These are phyloP conservation scores for Ariolimax columbianus DNA, from an alignment of 2,888 invertebrate species.

Conservation along the genomic window DNA sequence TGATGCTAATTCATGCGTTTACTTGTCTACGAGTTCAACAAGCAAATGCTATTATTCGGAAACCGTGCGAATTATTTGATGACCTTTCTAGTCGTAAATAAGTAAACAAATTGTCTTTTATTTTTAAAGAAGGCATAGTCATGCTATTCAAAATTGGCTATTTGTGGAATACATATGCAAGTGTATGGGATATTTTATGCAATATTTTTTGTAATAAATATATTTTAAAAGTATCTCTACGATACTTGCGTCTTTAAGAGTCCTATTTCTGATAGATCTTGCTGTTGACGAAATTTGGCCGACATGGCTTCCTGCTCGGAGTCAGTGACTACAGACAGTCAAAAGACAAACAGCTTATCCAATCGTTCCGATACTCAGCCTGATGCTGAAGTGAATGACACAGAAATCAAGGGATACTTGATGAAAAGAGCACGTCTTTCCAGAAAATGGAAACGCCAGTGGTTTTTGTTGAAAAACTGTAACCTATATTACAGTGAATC, in stretches of 20 bases:
- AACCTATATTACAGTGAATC: slow-evolving; percentile 73
- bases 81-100: not conserved
- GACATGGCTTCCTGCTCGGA: slow-evolving; percentile 67
- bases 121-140: no score
- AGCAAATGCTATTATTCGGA: not conserved
- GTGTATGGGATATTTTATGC: not conserved
- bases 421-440: slow-evolving; percentile 75
- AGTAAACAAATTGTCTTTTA: not conserved
- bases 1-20: no score
- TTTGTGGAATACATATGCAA: not conserved
- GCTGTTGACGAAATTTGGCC: slow-evolving; percentile 32
- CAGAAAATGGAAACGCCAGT: slow-evolving; percentile 76
- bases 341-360: slow-evolving; percentile 60
- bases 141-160: no score
- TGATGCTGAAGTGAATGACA: slow-evolving; percentile 57
- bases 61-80: not conserved
- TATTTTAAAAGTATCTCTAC: not conserved
- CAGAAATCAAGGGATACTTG: slow-evolving; percentile 71
- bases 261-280: slow-evolving; percentile 29
- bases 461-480: slow-evolving; percentile 75
- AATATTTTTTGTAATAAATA: not conserved
- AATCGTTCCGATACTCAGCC: slow-evolving; percentile 68
- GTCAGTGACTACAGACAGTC: slow-evolving; percentile 55
- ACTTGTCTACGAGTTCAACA: no score
- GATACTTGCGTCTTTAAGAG: not conserved